Conservation (phyloP, 2,888 invertebrate genomes). For the Sphecodes monilicornis region DNA sequence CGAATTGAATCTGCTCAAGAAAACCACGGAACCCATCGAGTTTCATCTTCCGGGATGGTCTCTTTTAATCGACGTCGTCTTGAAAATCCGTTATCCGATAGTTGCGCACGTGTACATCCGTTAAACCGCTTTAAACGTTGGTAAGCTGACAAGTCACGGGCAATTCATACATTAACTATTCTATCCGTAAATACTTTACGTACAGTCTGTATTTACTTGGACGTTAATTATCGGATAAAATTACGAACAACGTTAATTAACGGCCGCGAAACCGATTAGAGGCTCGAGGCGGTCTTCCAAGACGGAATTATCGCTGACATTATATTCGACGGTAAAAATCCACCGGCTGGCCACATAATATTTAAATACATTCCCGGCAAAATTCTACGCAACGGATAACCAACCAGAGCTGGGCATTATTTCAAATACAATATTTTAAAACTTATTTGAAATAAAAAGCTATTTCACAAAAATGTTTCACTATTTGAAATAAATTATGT, state of each 20-base stretch:
- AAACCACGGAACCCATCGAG: slow-evolving; percentile 17
- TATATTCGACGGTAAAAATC: not conserved
- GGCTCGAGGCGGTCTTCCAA: not conserved
- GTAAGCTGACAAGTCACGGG: not conserved
- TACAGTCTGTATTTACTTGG: slow-evolving; percentile 5
- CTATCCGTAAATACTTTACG: slow-evolving; percentile 1
- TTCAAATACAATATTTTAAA: too few species aligned
- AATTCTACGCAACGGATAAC: not conserved
- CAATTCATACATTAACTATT: slow-evolving; percentile 9
- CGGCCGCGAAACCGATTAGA: not conserved
- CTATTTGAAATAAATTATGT: too few species aligned
- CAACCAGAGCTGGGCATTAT: too few species aligned
- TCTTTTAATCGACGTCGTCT: slow-evolving; percentile 33
- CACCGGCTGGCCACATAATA: not conserved
- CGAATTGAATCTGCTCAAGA: not conserved
- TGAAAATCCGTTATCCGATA: slow-evolving; percentile 36
- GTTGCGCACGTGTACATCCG: too few species aligned
- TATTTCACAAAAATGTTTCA: too few species aligned
- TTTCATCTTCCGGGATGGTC: slow-evolving; percentile 41
- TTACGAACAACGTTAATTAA: slow-evolving; percentile 11
- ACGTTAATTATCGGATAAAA: slow-evolving; percentile 8
- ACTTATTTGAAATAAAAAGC: too few species aligned
- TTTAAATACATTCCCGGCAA: not conserved
- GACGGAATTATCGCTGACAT: not conserved
- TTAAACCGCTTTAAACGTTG: slow-evolving; percentile 21